Conservation (phyloP, 2,113 vertebrate species). For the Tychaedon coryphoeus region DNA sequence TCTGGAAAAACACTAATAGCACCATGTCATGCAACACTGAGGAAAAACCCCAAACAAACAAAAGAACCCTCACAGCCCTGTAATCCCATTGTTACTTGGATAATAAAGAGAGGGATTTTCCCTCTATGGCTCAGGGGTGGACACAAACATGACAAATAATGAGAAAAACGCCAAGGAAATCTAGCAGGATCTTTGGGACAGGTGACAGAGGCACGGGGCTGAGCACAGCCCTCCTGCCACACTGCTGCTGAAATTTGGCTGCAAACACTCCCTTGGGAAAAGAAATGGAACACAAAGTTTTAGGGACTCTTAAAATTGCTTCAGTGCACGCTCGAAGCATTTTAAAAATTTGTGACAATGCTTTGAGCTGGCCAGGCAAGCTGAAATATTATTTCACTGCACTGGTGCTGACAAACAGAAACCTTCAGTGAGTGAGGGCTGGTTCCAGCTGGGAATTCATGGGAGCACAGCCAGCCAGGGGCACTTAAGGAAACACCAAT, state of each 20-base stretch:
- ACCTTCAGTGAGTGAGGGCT: not conserved
- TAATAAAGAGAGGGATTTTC: not conserved
- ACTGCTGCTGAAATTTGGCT: not conserved
- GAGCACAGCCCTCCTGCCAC: not conserved
- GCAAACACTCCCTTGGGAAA: not conserved
- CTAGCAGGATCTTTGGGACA: not conserved
- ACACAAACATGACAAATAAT: not conserved
- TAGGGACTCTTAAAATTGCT: not conserved
- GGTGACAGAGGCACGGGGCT: accelerated
- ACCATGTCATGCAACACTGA: not conserved
- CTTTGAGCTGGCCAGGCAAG: not conserved
- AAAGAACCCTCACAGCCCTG: not conserved
- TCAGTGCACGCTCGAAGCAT: accelerated
- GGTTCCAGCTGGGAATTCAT: not conserved
- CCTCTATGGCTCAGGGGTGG: not conserved
- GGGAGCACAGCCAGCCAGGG: not conserved
- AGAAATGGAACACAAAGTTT: not conserved
- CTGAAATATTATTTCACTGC: not conserved
- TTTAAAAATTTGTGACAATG: accelerated
- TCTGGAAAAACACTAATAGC: not conserved
- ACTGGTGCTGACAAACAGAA: not conserved
- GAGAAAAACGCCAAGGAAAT: not conserved
- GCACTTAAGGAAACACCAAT: not conserved
- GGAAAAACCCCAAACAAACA: not conserved
- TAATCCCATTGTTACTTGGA: not conserved